phyloP scores from a whole-genome alignment of 2,888 invertebrate species.

The Nephrotoma flavescens region DNA sequence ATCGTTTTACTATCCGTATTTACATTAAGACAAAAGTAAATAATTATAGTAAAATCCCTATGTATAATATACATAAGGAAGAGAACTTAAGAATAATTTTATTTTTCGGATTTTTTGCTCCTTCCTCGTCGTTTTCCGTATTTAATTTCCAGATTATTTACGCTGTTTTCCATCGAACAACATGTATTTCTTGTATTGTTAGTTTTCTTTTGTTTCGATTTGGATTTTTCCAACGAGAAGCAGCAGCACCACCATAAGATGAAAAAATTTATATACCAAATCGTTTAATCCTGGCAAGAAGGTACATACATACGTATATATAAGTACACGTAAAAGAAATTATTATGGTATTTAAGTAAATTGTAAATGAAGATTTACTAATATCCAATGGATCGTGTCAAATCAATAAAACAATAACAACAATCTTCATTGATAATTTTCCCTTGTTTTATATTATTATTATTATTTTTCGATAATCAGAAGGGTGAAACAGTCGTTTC shows the following conservation, averaged over 20 bases:
- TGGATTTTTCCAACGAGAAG: neutral
- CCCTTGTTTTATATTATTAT: neutral
- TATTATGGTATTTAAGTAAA: neutral
- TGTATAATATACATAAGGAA: neutral
- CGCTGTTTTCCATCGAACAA: neutral
- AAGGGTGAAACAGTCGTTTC: neutral
- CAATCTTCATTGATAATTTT: neutral
- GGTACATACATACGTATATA: neutral
- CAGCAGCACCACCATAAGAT: neutral
- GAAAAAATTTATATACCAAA: neutral
- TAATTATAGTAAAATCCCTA: neutral
- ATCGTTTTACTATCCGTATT: neutral
- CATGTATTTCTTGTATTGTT: neutral
- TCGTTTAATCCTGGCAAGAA: neutral
- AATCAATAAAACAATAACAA: neutral
- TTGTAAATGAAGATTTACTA: neutral
- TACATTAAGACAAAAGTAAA: neutral
- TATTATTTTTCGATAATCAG: neutral
- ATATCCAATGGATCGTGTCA: neutral
- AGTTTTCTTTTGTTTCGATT: neutral
- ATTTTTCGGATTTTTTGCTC: neutral
- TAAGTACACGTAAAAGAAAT: neutral
- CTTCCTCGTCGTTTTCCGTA: neutral
- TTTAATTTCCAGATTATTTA: neutral
- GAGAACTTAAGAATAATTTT: neutral